A percentile compares a stretch with the other conserved stretches of the same genome.
These are phyloP conservation scores for Neoitamus cyanurus DNA, from an alignment of 2,888 invertebrate genomes.

Conservation along the genomic window DNA sequence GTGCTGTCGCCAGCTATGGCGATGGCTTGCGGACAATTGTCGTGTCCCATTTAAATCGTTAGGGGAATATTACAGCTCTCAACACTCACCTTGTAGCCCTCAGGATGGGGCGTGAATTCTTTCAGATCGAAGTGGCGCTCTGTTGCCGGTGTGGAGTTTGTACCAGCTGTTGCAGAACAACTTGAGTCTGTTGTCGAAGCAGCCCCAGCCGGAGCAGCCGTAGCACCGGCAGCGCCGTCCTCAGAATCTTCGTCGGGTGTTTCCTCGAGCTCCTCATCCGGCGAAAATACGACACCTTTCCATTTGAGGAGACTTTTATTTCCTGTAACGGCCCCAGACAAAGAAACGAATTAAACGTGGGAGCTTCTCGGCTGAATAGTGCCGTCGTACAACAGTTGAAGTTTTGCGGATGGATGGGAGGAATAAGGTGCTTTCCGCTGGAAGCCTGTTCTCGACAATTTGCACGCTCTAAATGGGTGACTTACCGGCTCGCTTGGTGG, in stretches of 20 bases:
- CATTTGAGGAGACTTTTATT: conserved; percentile 69
- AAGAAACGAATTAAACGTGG: neutral
- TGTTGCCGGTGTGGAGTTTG: conserved; percentile 51
- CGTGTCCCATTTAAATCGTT: conserved; percentile 8
- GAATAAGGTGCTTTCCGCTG: neutral
- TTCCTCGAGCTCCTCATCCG: conserved; percentile 63
- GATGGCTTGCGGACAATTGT: neutral
- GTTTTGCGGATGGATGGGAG: neutral
- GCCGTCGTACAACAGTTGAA: neutral
- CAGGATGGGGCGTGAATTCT: conserved; percentile 51
- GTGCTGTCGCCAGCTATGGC: neutral
- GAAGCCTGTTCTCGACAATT: neutral
- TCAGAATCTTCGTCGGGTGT: neutral
- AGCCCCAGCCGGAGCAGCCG: neutral
- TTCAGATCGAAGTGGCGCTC: conserved; percentile 53
- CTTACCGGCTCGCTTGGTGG: conserved; percentile 67
- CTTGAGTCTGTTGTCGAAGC: conserved; percentile 4
- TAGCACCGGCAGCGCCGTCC: neutral
- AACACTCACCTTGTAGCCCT: conserved; percentile 56
- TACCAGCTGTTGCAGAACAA: conserved; percentile 49
- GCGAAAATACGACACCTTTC: conserved; percentile 80
- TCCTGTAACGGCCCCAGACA: conserved; percentile 45
- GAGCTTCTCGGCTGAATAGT: neutral
- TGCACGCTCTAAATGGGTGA: conserved; percentile 43
- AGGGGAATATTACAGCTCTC: neutral